A percentile compares a stretch with the other conserved stretches of the same genome.
These are phyloP conservation scores for Harpagifer antarcticus DNA, from an alignment of 2,797 vertebrate genomes.

Conservation along the genomic window DNA sequence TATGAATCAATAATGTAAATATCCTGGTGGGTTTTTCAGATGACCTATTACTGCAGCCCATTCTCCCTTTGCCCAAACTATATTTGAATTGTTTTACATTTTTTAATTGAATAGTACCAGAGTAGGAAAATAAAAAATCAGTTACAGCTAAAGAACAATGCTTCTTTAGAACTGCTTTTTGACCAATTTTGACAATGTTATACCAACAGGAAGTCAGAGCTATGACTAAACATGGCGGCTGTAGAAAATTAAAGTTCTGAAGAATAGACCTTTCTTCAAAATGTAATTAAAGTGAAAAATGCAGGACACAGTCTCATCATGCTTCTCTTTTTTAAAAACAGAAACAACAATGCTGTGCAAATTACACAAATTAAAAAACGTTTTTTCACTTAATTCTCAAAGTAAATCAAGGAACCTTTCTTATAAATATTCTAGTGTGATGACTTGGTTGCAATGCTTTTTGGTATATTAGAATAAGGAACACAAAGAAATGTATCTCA, in stretches of 20 bases:
- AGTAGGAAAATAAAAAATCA: too few relatives aligned
- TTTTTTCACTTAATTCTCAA: conserved; percentile 19
- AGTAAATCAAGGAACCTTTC: conserved; percentile 9
- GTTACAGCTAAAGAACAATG: too few relatives aligned
- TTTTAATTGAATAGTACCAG: too few relatives aligned
- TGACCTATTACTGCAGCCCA: neutral
- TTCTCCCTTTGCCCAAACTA: neutral
- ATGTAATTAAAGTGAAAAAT: conserved; percentile 3
- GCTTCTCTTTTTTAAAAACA: conserved; percentile 5
- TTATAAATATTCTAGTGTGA: conserved; percentile 19
- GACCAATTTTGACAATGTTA: neutral
- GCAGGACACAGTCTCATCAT: neutral
- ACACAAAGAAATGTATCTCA: neutral
- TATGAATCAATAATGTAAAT: neutral
- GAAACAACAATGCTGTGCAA: neutral
- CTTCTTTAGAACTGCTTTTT: too few relatives aligned
- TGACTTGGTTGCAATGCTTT: conserved; percentile 5
- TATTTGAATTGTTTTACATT: too few relatives aligned
- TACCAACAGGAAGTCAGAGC: neutral
- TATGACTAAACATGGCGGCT: neutral
- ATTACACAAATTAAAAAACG: neutral
- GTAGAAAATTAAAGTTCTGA: neutral
- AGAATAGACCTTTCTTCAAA: neutral
- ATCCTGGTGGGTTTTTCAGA: neutral
- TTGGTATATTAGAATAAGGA: conserved; percentile 4